Conservation (phyloP, 2,888 invertebrate species). For the Cosmia pyralina region DNA sequence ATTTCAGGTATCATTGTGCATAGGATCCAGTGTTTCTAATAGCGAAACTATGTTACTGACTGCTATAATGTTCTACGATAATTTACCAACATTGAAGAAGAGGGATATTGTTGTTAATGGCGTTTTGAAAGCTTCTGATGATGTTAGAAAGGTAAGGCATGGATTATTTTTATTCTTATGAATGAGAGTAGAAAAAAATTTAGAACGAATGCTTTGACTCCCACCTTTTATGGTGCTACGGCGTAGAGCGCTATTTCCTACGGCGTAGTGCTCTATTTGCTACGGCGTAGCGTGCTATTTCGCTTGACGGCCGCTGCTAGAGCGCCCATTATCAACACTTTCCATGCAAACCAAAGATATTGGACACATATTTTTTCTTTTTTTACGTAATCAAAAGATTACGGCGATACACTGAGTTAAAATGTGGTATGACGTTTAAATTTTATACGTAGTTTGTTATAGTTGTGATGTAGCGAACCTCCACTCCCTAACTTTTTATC, state of each 20-base stretch:
- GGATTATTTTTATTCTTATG: not conserved
- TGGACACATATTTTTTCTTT: too few species aligned
- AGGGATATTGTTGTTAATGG: conserved; percentile 65
- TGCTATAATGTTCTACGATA: conserved; percentile 68
- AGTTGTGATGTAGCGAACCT: too few species aligned
- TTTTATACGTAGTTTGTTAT: too few species aligned
- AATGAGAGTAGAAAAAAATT: not conserved
- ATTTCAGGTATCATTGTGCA: conserved; percentile 71
- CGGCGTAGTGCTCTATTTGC: rapidly evolving
- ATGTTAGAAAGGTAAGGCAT: conserved; percentile 63
- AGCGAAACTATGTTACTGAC: conserved; percentile 69
- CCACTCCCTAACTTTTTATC: too few species aligned
- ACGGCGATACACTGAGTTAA: too few species aligned
- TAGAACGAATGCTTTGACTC: not conserved
- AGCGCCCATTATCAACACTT: not conserved
- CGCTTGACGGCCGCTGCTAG: not conserved
- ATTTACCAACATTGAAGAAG: conserved; percentile 65
- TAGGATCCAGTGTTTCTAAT: conserved; percentile 57
- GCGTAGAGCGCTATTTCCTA: not conserved
- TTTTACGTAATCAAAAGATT: too few species aligned
- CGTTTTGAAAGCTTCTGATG: conserved; percentile 61
- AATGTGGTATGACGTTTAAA: too few species aligned
- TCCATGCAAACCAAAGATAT: too few species aligned
- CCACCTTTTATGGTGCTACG: not conserved
- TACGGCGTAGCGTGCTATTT: not conserved